Evolutionary conservation across 2,888 invertebrate genomes (phyloP), one percentile per base, ranked within the genome.

Genomic region (Noctua janthe): DNA sequence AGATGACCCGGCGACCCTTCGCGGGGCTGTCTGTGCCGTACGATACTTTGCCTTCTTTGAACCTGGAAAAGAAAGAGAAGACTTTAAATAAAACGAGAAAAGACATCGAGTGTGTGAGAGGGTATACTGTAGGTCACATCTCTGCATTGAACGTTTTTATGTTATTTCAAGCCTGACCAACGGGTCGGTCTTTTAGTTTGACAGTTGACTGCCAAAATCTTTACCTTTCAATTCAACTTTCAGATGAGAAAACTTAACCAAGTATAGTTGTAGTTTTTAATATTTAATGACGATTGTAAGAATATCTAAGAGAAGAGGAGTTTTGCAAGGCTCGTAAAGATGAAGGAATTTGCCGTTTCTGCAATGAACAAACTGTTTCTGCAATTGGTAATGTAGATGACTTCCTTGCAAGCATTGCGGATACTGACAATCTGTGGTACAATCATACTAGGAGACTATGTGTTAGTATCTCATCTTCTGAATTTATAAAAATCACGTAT

Each of bases 1-100:
- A 98, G 88, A 98, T 98, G 69, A 98, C 97, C 85, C 97, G 96
- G 10, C 97, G 94, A 0, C 97, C 96, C 11, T 93, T 90, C 8
- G 94, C 93, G 6, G 95, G 94, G 39, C 93, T 94, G 74, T 96
- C 95, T 56, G 95, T 94, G 70, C 97, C 97, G 89, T 97, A 97
- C 39, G 96, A 92, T 82, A 94, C 96, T 83, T 95, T 96, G 76
- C 95, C 96, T 88, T 96, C 96, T 90, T 96, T 95, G 92, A 94
- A 96, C 85, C 97, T 97, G 93, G 3, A 91, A 91, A 84, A 77
- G 80, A 75, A 59, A 17, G 17, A 64, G 29, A 74, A 77, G 6
- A 35, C 20, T 81, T 49, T 82, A 23, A 71, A 29, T 51, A 43
- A 11, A 39, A 70, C 39, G 51, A 8, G 23, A 66, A 39, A 49